Conservation (phyloP, 1,140 invertebrate genomes). For the Hyposmocoma kahamanoa region DNA sequence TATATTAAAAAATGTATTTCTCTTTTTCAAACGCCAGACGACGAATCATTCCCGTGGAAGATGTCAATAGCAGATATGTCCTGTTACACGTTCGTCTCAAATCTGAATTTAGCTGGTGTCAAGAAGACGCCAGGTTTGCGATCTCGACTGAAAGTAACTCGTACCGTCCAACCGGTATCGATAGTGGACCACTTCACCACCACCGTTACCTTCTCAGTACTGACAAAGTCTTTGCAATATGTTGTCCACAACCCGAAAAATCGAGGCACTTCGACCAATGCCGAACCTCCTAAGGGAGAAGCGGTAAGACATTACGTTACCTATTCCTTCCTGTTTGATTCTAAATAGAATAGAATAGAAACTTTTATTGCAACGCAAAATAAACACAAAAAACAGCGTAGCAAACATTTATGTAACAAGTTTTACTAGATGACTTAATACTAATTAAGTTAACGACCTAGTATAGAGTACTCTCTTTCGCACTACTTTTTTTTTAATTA, state of each 20-base stretch:
- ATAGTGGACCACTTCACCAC: slow-evolving; percentile 39
- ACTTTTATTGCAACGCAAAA: background rate
- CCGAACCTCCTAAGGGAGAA: slow-evolving; percentile 6
- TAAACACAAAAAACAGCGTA: too few relatives aligned
- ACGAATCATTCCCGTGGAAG: slow-evolving; percentile 54
- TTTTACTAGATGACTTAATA: too few relatives aligned
- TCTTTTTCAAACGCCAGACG: too few relatives aligned
- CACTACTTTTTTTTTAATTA: too few relatives aligned
- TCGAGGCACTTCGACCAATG: slow-evolving; percentile 8
- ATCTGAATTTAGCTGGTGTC: too few relatives aligned
- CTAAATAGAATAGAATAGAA: background rate
- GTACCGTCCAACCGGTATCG: slow-evolving; percentile 17
- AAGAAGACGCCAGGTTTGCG: slow-evolving; percentile 13
- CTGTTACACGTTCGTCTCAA: slow-evolving; percentile 49
- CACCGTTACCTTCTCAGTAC: slow-evolving; percentile 41
- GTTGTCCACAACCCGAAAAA: slow-evolving; percentile 10
- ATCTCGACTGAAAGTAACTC: slow-evolving; percentile 23
- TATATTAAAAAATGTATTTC: too few relatives aligned
- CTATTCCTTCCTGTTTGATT: background rate
- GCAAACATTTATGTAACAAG: too few relatives aligned
- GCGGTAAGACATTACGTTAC: slow-evolving; percentile 14
- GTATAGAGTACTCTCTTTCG: too few relatives aligned
- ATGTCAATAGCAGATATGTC: slow-evolving; percentile 39
- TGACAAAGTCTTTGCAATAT: slow-evolving; percentile 35
- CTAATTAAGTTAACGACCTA: too few relatives aligned